A percentile compares a stretch with the other conserved stretches of the same genome.
Evolutionary conservation across 2,113 vertebrate species (phyloP).

Genomic region (Pongo abelii): DNA sequence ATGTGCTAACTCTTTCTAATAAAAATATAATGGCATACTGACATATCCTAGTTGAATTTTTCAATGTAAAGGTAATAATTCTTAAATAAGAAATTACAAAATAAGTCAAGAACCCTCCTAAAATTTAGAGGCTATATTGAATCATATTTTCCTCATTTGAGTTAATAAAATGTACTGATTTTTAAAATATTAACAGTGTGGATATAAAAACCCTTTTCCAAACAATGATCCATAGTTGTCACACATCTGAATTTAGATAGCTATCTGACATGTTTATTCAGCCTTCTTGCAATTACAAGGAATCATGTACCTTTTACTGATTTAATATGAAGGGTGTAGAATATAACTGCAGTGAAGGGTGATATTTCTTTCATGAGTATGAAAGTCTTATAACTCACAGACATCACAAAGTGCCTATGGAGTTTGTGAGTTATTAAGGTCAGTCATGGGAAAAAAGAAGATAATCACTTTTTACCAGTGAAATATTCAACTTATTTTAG

Average conservation of each 20-base stretch:
- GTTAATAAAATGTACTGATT: not conserved
- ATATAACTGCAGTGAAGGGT: conserved; percentile 42
- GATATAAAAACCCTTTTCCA: not conserved
- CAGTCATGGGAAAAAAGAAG: conserved; percentile 51
- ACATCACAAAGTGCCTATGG: conserved; percentile 46
- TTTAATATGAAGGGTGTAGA: conserved; percentile 32
- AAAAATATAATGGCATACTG: not conserved
- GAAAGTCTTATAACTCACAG: conserved; percentile 70
- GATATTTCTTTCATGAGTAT: conserved; percentile 64
- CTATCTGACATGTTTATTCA: conserved; percentile 30
- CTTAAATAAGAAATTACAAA: conserved; percentile 8
- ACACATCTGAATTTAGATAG: conserved; percentile 18
- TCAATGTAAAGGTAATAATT: not conserved
- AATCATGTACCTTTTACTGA: conserved; percentile 40
- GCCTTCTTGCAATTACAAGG: not conserved
- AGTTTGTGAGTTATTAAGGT: conserved; percentile 72
- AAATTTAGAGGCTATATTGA: not conserved
- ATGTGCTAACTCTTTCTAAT: not conserved
- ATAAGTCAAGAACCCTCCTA: not conserved
- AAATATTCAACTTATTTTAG: conserved; percentile 79
- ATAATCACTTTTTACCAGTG: conserved; percentile 68
- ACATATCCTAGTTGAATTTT: not conserved
- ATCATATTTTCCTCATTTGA: not conserved
- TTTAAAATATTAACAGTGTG: not conserved
- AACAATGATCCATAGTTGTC: conserved; percentile 21